phyloP scores from a whole-genome alignment of 2,888 invertebrate species.

The Thera obeliscata region DNA sequence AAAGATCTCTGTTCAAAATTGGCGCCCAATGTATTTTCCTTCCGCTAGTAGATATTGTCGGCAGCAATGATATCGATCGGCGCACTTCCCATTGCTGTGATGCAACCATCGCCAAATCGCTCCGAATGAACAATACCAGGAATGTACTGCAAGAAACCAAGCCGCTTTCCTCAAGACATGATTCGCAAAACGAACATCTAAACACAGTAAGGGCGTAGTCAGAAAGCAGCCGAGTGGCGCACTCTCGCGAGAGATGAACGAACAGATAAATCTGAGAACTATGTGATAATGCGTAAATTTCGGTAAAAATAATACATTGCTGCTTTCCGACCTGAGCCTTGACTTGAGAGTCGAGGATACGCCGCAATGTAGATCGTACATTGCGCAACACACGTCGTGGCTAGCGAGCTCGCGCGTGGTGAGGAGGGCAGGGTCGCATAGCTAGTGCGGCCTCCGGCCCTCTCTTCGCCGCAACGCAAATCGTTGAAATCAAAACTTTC shows the following conservation, averaged over 20 bases:
- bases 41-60: slow-evolving; percentile 44
- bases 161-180: slow-evolving; percentile 61
- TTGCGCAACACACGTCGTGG: slow-evolving; percentile 1
- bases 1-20: slow-evolving; percentile 60
- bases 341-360: background rate
- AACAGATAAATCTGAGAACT: slow-evolving; percentile 74
- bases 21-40: slow-evolving; percentile 70
- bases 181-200: slow-evolving; percentile 66
- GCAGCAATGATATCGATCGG: slow-evolving; percentile 71
- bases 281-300: slow-evolving; percentile 39
- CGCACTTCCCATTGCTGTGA: slow-evolving; percentile 71
- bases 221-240: slow-evolving; percentile 78
- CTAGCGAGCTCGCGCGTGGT: slow-evolving; percentile 43
- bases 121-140: slow-evolving; percentile 54
- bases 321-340: slow-evolving; percentile 20
- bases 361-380: slow-evolving; percentile 30
- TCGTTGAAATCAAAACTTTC: slow-evolving; percentile 85
- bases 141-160: slow-evolving; percentile 65
- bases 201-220: slow-evolving; percentile 77
- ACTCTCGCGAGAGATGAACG: slow-evolving; percentile 81
- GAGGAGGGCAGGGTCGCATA: slow-evolving; percentile 67
- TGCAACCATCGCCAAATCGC: slow-evolving; percentile 43
- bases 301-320: slow-evolving; percentile 55
- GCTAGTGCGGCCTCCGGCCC: slow-evolving; percentile 79
- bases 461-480: slow-evolving; percentile 81